phyloP scores from a whole-genome alignment of 92 coral and sea anemone genomes.

The Epizoanthus stellaris region DNA sequence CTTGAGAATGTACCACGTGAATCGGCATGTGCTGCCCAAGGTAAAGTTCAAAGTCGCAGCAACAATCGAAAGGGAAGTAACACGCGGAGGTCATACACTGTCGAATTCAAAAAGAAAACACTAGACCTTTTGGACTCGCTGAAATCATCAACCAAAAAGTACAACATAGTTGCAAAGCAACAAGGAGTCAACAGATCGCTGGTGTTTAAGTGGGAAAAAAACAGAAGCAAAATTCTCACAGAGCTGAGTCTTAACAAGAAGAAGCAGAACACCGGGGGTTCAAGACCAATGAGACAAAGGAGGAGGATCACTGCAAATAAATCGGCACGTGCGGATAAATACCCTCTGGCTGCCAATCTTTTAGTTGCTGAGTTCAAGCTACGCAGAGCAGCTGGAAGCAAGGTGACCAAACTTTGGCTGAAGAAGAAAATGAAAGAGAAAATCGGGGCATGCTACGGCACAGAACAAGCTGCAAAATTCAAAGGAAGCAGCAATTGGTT shows the following conservation, averaged over 20 bases:
- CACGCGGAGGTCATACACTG: slow-evolving; percentile 32
- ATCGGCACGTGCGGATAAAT: slow-evolving; percentile 44
- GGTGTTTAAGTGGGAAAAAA: slow-evolving; percentile 38
- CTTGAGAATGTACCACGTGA: slow-evolving; percentile 50
- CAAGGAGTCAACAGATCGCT: slow-evolving; percentile 27
- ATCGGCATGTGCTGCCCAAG: slow-evolving; percentile 34
- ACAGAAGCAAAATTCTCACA: slow-evolving; percentile 36
- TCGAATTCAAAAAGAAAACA: slow-evolving; percentile 38
- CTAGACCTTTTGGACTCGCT: slow-evolving; percentile 14
- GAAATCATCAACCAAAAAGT: slow-evolving; percentile 33
- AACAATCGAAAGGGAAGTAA: slow-evolving; percentile 36
- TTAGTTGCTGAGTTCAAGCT: slow-evolving; percentile 55
- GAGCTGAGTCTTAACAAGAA: slow-evolving; percentile 54
- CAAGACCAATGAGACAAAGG: slow-evolving; percentile 44
- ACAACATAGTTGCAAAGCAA: slow-evolving; percentile 32
- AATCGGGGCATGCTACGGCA: slow-evolving; percentile 14
- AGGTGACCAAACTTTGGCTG: slow-evolving; percentile 61
- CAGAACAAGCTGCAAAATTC: slow-evolving; percentile 50
- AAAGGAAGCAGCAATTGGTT: slow-evolving; percentile 61
- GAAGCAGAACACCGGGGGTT: slow-evolving; percentile 43
- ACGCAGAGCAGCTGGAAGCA: slow-evolving; percentile 67
- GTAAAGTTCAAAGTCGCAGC: slow-evolving; percentile 44
- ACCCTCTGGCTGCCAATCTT: slow-evolving; percentile 58
- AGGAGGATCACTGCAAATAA: slow-evolving; percentile 46
- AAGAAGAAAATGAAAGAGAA: slow-evolving; percentile 18